Percentiles rank a stretch among this genome's conserved stretches.
Evolutionary conservation across 2,888 invertebrate genomes (phyloP).

Genomic region (Parnassius orleans): DNA sequence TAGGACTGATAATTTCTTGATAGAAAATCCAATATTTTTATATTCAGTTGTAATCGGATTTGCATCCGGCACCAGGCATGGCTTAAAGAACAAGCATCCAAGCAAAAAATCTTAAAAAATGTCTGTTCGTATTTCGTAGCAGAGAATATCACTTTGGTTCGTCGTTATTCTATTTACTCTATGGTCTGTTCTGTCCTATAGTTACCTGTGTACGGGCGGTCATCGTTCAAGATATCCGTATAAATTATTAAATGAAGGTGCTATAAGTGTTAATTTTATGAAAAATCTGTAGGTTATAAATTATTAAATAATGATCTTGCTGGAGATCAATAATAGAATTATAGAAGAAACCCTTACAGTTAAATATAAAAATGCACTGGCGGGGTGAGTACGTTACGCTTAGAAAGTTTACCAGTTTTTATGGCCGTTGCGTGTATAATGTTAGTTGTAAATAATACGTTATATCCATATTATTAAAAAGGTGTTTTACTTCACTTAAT

Average conservation of each 20-base stretch:
- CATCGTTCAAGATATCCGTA: constrained; percentile 70
- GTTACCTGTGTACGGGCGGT: constrained; percentile 71
- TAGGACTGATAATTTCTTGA: too few species aligned
- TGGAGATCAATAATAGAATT: constrained; percentile 99
- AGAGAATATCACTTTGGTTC: too few species aligned
- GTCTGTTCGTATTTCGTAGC: too few species aligned
- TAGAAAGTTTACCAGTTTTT: constrained; percentile 76
- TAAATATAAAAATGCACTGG: constrained; percentile 97
- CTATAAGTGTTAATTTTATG: constrained; percentile 79
- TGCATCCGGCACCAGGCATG: too few species aligned
- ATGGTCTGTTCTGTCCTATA: constrained; percentile 64
- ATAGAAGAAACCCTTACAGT: constrained; percentile 97
- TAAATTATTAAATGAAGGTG: constrained; percentile 80
- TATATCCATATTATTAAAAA: constrained; percentile 13
- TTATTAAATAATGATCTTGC: constrained; percentile 91
- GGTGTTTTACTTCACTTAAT: constrained; percentile 14
- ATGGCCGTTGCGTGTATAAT: constrained; percentile 52
- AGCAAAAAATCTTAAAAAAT: too few species aligned
- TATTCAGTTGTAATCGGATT: too few species aligned
- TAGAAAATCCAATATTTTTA: too few species aligned
- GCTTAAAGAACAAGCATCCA: too few species aligned
- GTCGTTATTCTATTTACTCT: too few species aligned
- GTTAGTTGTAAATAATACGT: constrained; percentile 27
- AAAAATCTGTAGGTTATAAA: constrained; percentile 78
- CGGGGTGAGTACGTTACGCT: constrained; percentile 91